Evolutionary conservation across 1,140 invertebrate genomes (phyloP).

Genomic region (Drosophila fuyamai): DNA sequence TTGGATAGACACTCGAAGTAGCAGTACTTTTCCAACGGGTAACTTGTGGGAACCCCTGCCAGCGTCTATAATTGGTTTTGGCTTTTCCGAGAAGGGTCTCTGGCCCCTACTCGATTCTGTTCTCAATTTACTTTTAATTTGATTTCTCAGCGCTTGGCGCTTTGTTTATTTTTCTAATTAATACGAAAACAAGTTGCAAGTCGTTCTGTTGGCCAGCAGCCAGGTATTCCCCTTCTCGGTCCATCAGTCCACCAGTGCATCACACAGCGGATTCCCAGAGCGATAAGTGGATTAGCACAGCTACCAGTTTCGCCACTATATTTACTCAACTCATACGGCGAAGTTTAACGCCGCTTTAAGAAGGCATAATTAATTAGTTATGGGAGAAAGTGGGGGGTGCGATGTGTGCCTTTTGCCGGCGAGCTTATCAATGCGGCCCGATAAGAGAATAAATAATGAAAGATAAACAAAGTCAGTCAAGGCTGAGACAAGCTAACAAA

Average conservation of each 20-base stretch:
- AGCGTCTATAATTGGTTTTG: constrained; percentile 50
- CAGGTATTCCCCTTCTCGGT: constrained; percentile 30
- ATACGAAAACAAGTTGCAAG: constrained; percentile 57
- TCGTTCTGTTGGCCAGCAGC: constrained; percentile 46
- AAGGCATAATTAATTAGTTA: constrained; percentile 68
- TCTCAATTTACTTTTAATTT: constrained; percentile 69
- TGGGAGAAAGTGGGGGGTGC: constrained; percentile 15
- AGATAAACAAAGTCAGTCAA: constrained; percentile 74
- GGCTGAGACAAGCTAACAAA: constrained; percentile 53
- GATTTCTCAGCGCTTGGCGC: constrained; percentile 58
- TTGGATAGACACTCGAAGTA: constrained; percentile 3
- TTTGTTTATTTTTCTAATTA: constrained; percentile 67
- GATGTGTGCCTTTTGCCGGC: constrained; percentile 49
- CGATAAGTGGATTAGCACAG: constrained; percentile 39
- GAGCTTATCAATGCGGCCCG: constrained; percentile 48
- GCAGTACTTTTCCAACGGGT: neutral
- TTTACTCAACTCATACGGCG: constrained; percentile 33
- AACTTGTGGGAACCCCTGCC: constrained; percentile 1
- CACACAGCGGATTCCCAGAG: constrained; percentile 21
- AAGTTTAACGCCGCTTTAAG: constrained; percentile 38
- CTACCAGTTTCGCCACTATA: neutral
- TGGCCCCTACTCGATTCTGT: neutral
- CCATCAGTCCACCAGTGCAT: constrained; percentile 5
- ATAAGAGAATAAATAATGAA: constrained; percentile 81
- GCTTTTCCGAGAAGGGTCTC: constrained; percentile 30